Evolutionary conservation across 2,797 vertebrate genomes (phyloP), one percentile per base, ranked within the genome.

Genomic region (Tangara arthus): DNA sequence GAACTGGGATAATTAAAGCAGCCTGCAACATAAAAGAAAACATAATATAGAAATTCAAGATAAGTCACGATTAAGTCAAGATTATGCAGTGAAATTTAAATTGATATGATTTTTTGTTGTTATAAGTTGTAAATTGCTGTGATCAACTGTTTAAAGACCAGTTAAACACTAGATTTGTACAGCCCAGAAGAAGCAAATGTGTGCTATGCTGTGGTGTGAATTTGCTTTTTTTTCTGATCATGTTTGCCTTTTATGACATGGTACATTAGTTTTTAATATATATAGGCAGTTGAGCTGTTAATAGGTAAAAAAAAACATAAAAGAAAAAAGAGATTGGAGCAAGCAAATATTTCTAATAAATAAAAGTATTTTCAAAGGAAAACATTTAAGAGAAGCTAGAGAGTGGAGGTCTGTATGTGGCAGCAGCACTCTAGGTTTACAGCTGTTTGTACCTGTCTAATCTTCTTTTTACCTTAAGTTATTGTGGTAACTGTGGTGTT

Each of bases 11-110:
- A 91, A 94, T 91, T 90, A 90, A 93, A 93, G 41, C 72, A 90
- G 47, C 35, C 44, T 91, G 53, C n/a, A 76, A 70, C 59, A 32
- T 82, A 85, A 94, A 91, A 82, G 44, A 47, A 90, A 82, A 78
- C 37, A 39, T 39, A 39, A 89, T 88, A 78, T 76, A 87, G 81
- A 89, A 94, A 93, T 89, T 79, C 42, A 89, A 89, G 71, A 59
- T 39, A 72, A 72, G 63, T 89, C 19, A 44, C 66, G n/a, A n/a
- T n/a, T n/a, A n/a, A n/a, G n/a, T n/a, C n/a, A n/a, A n/a, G n/a
- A 76, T 89, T 94, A 95, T 92, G 75, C 63, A 84, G 60, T 57
- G 37, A 94, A 91, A 90, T 93, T 75, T 93, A 88, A 92, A 80
- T 93, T 79, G 7, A 42, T 90, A 49, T 18, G 22, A 80, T 88